Base-by-base conservation (phyloP, 2,113 vertebrate genomes). In the Pseudorhombus dupliciocellatus region DNA sequence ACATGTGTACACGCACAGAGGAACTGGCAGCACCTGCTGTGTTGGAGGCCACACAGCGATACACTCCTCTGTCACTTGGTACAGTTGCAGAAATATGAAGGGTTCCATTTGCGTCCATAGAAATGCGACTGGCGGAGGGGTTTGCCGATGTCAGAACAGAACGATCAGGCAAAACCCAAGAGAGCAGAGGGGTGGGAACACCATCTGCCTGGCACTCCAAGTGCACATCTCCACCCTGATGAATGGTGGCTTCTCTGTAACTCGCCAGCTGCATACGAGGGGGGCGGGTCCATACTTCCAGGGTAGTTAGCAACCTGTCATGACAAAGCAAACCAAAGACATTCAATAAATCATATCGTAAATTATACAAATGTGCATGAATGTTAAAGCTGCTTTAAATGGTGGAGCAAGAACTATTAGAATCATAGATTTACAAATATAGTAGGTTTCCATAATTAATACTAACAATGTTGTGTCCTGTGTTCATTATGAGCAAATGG, bases 11-110 rank as follows among this genome's bases (percentile, higher is more conserved):
- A 30, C 94, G 94, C 62, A 97, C 93, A 0, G 95, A 93, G n/a
- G 94, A 80, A 50, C 94, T 95, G 85, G 96, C 96, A 0, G 94
- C 89, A 26, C 97, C 97, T 1, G 96, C 97, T 0, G 93, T 92
- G 46, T 97, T 98, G 81, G 95, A 96, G 6, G 96, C 97, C 61
- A 97, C 88, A 0, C 97, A 98, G 80, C 95, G 94, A 83, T 98
- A 99, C 28, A 95, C 64, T 7, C 97, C 97, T 3, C 94, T 85
- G 76, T 99, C 96, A 92, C 26, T 88, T 56, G 25, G 91, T 90
- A 84, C 51, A n/a, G 73, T 21, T 89, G 84, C 54, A 73, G 74
- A 88, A 76, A 98, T 94, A 63, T 91, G 90, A 53, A 98, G 91
- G 0, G 95, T 96, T 31, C 95, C 91, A 73, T 98, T 97, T 53